A percentile compares a stretch with the other conserved stretches of the same genome.
phyloP scores from a whole-genome alignment of 92 coral and sea anemone species.

The Desmophyllum pertusum region DNA sequence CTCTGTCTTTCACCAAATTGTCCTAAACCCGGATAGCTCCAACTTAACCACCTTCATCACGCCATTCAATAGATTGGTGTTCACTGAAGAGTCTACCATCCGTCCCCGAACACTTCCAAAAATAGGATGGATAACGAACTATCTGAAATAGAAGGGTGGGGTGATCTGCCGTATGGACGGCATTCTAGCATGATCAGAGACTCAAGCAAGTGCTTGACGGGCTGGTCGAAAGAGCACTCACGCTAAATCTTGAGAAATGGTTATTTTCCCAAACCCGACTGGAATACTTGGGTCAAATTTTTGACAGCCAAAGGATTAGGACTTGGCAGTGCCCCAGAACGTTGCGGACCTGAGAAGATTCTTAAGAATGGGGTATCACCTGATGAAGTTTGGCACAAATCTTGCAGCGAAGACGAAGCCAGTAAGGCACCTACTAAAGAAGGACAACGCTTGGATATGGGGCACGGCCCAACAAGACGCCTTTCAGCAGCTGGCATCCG shows the following conservation, averaged over 20 bases:
- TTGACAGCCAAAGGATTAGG: constrained; percentile 54
- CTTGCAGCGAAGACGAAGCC: constrained; percentile 52
- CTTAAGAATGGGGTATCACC: constrained; percentile 55
- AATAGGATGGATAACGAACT: constrained; percentile 58
- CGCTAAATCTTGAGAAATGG: constrained; percentile 60
- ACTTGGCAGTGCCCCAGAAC: constrained; percentile 42
- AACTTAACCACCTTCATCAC: constrained; percentile 53
- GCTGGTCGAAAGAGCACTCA: constrained; percentile 51
- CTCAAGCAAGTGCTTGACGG: too few species aligned
- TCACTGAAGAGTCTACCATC: constrained; percentile 48
- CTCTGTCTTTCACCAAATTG: constrained; percentile 64
- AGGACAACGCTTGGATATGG: constrained; percentile 56
- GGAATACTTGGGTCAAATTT: constrained; percentile 54
- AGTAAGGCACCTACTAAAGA: constrained; percentile 52
- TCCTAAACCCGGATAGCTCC: constrained; percentile 42
- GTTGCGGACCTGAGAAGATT: constrained; percentile 59
- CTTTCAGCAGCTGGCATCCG: constrained; percentile 47
- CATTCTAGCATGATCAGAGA: constrained; percentile 52
- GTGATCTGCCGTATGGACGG: constrained; percentile 62
- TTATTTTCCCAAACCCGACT: constrained; percentile 45
- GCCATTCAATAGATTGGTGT: constrained; percentile 47
- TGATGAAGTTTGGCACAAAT: constrained; percentile 47
- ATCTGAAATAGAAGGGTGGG: constrained; percentile 51
- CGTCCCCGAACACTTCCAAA: constrained; percentile 58
- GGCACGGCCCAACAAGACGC: constrained; percentile 51